These are phyloP conservation scores for Cyclophora punctaria DNA, from an alignment of 2,888 invertebrate genomes.

Conservation along the genomic window DNA sequence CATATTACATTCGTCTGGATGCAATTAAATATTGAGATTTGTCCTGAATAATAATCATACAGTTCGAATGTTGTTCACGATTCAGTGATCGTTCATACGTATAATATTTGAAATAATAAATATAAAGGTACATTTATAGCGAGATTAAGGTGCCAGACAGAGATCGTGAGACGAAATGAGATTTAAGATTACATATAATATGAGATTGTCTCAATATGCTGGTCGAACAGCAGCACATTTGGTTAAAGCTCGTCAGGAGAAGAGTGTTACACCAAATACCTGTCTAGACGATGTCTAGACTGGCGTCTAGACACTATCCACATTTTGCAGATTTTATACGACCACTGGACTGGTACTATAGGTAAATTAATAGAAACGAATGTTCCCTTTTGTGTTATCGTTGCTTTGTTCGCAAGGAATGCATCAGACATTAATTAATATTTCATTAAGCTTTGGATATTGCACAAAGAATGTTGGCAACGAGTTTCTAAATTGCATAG, in stretches of 20 bases:
- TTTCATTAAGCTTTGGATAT: too few species aligned
- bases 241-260: constrained; percentile 52
- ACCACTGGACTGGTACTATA: constrained; percentile 23
- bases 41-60: too few species aligned
- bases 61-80: too few species aligned
- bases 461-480: too few species aligned
- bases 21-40: too few species aligned
- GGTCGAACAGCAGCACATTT: constrained; percentile 41
- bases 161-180: neutral
- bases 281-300: constrained; percentile 73
- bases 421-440: too few species aligned
- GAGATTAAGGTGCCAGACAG: neutral
- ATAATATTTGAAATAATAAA: too few species aligned
- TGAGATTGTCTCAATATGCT: constrained; percentile 27
- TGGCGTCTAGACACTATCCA: constrained; percentile 63
- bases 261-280: constrained; percentile 61
- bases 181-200: constrained; percentile 9
- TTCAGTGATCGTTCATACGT: too few species aligned
- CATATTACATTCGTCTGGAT: neutral
- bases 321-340: constrained; percentile 46
- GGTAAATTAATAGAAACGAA: constrained; percentile 20
- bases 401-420: too few species aligned
- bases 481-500: too few species aligned
- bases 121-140: too few species aligned
- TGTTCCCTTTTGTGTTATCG: constrained; percentile 16